Base-by-base conservation (phyloP, 2,113 vertebrate species). In the Elaphurus davidianus region DNA sequence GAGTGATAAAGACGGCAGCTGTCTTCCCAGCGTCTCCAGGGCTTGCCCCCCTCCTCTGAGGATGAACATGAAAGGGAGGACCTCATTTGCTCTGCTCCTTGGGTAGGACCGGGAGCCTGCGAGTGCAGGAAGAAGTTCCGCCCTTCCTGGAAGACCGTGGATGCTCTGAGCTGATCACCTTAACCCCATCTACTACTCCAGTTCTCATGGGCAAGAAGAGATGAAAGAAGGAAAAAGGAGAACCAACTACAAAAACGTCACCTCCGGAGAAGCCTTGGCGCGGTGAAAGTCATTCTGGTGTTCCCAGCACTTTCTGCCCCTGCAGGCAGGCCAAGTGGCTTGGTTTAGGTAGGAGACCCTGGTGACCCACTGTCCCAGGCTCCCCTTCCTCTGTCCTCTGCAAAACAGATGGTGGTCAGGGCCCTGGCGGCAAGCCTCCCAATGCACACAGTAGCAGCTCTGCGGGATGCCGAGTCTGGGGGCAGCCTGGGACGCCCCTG, bases 181-280 rank as follows among this genome's bases (percentile, higher is more conserved):
- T 96, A 81, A 85, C 84, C 87, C 93, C 90, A 93, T 92, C 74
- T 97, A 90, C 97, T 97, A 91, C 97, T 93, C 96, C 55, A 43
- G 67, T 88, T 93, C 93, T 97, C 92, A 40, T 64, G 96, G 82
- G 78, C 0, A 97, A 59, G 89, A 19, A 94, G 50, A 91, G 98
- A 97, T 57, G 88, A 96, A 78, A 96, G 98, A 83, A 0, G 50
- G 57, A 47, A 83, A 40, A 27, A 12, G 86, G 55, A 93, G 62
- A 43, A 47, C 25, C 90, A 91, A 84, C 93, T 74, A 94, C 30
- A 54, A 85, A 94, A 81, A 45, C 96, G 17, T 97, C 98, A 97
- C 98, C 98, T 98, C 94, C 98, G 90, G 57, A 28, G 87, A 98
- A 98, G 93, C 98, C 98, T 19, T 76, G 64, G 92, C 97, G 83